Percentiles rank a stretch among this genome's conserved stretches.
Evolutionary conservation across 2,797 vertebrate genomes (phyloP).

Genomic region (Falco naumanni): DNA sequence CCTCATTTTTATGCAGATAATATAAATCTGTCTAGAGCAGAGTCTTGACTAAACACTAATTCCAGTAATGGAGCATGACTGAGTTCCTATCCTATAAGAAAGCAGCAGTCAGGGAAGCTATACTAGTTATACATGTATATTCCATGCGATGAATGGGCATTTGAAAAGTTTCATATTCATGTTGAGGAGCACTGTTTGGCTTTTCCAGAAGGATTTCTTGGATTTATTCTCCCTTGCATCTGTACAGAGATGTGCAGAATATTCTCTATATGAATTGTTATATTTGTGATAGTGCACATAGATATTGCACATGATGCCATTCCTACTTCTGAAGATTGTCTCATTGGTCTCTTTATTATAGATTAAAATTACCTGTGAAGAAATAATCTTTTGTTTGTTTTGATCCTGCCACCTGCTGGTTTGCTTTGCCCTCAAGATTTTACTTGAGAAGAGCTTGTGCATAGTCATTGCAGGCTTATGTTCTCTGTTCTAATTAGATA

Average conservation of each 20-base stretch:
- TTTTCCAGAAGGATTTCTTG: neutral
- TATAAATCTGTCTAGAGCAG: neutral
- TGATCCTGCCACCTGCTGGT: neutral
- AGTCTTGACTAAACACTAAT: too few relatives aligned
- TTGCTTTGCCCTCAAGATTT: neutral
- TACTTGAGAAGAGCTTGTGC: neutral
- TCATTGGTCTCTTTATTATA: neutral
- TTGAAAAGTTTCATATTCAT: neutral
- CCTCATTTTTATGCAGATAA: neutral
- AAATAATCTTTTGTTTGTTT: neutral
- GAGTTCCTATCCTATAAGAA: neutral
- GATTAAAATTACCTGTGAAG: neutral
- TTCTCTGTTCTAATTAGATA: neutral
- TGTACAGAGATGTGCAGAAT: neutral
- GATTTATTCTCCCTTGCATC: neutral
- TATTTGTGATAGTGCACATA: neutral
- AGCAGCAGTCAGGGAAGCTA: neutral
- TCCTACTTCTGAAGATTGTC: neutral
- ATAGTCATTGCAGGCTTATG: neutral
- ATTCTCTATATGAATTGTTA: neutral
- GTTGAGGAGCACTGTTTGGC: neutral
- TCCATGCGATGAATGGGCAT: neutral
- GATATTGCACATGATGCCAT: neutral
- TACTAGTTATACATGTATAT: rapidly evolving
- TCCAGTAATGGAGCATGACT: neutral